These are phyloP conservation scores for Clavelina lepadiformis DNA, from an alignment of 23 tunicate genomes.

Conservation along the genomic window DNA sequence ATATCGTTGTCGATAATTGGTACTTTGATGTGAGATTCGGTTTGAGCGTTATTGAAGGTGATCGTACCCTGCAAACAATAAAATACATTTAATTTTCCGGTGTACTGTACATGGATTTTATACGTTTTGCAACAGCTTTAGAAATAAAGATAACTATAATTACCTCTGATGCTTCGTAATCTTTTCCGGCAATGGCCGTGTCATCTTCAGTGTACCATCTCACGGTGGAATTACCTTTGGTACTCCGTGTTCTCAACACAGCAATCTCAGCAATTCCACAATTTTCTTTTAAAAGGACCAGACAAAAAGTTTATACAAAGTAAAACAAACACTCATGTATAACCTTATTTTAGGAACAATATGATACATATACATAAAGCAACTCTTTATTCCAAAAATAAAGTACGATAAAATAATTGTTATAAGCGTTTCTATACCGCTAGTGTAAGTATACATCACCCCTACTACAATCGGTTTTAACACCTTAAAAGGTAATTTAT, in stretches of 20 bases:
- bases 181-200: slow-evolving; percentile 98
- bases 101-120: no score
- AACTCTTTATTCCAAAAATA: no score
- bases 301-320: neutral
- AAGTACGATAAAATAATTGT: no score
- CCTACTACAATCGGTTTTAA: no score
- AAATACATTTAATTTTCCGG: no score
- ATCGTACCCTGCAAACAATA: slow-evolving; percentile 61
- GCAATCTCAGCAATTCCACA: slow-evolving; percentile 90
- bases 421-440: no score
- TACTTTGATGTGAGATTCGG: slow-evolving; percentile 72
- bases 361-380: no score
- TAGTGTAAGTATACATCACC: no score
- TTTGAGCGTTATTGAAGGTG: slow-evolving; percentile 61
- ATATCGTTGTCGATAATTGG: slow-evolving; percentile 97
- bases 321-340: no score
- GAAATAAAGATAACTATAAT: neutral
- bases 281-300: slow-evolving; percentile 50
- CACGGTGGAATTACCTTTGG: slow-evolving; percentile 76
- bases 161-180: slow-evolving; percentile 79
- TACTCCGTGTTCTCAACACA: slow-evolving; percentile 90
- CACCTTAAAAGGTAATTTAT: neutral
- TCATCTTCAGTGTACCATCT: slow-evolving; percentile 86
- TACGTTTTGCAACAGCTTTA: neutral
- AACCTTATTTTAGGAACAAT: no score